These are phyloP conservation scores for Nematopogon swammerdamellus DNA, from an alignment of 2,888 invertebrate genomes.

Conservation along the genomic window DNA sequence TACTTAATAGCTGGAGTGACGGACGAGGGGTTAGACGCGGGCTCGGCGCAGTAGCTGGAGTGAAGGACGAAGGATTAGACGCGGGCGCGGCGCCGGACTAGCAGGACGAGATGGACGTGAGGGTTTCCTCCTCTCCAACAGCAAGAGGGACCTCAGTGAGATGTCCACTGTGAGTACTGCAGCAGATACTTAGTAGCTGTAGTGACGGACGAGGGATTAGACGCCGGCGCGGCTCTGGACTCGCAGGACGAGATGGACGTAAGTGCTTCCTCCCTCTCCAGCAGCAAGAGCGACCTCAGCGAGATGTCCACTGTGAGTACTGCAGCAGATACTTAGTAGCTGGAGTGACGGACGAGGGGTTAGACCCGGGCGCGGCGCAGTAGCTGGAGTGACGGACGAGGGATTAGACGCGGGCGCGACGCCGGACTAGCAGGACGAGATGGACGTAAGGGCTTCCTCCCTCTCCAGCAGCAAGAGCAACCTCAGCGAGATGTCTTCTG, in stretches of 20 bases:
- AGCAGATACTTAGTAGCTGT: too few species aligned
- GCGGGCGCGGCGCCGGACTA: constrained; percentile 42
- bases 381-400: too few species aligned
- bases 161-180: constrained; percentile 75
- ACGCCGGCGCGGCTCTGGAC: constrained; percentile 42
- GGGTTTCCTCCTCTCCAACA: constrained; percentile 75
- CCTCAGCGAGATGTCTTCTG: constrained; percentile 77
- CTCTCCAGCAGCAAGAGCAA: constrained; percentile 82
- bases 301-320: constrained; percentile 77
- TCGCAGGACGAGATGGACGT: constrained; percentile 60
- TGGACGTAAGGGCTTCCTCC: constrained; percentile 72
- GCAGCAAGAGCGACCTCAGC: constrained; percentile 81
- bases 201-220: too few species aligned
- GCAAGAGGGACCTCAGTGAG: constrained; percentile 82
- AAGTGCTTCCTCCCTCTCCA: constrained; percentile 70
- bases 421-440: constrained; percentile 39
- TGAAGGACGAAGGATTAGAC: too few species aligned
- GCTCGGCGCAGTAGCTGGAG: too few species aligned
- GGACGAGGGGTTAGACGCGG: too few species aligned
- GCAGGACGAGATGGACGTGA: constrained; percentile 60
- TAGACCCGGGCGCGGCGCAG: too few species aligned
- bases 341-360: background rate
- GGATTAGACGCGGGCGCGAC: constrained; percentile 43
- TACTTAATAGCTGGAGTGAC: background rate
- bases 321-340: too few species aligned